phyloP scores from a whole-genome alignment of 2,888 invertebrate species.

The Anoncus sp. region DNA sequence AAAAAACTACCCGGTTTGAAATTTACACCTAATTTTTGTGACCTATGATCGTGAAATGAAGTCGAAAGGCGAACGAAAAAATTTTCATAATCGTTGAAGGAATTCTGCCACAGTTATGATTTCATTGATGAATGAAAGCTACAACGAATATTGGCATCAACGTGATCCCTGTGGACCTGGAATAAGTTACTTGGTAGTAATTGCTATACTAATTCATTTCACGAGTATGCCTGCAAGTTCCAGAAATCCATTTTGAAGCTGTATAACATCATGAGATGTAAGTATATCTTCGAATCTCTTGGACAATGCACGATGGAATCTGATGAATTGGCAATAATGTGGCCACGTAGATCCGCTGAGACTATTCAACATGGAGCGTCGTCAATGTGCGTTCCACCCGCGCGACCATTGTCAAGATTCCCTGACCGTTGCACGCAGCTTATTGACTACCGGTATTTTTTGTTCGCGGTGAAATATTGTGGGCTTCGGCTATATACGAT shows the following conservation, averaged over 20 bases:
- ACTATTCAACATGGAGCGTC: conserved; percentile 61
- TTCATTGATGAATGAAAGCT: neutral
- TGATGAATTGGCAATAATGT: conserved; percentile 71
- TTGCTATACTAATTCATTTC: too few species aligned
- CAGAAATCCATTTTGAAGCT: too few species aligned
- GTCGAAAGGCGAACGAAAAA: neutral
- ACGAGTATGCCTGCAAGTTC: too few species aligned
- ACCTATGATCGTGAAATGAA: neutral
- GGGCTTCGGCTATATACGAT: conserved; percentile 47
- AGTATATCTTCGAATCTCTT: neutral
- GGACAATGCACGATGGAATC: conserved; percentile 38
- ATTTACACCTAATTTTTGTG: neutral
- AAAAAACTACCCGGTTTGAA: neutral
- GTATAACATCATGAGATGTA: neutral
- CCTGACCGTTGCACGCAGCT: conserved; percentile 37
- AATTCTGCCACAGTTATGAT: neutral
- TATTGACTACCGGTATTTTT: conserved; percentile 56
- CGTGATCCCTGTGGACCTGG: too few species aligned
- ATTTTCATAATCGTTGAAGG: neutral
- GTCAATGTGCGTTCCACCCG: conserved; percentile 19
- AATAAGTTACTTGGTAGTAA: too few species aligned
- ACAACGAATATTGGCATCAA: neutral
- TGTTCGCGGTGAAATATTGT: conserved; percentile 55
- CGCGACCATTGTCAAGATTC: conserved; percentile 56
- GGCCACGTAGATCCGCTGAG: conserved; percentile 59